Evolutionary conservation across 2,113 vertebrate species (phyloP).

Genomic region (Corythoichthys haematopterus): DNA sequence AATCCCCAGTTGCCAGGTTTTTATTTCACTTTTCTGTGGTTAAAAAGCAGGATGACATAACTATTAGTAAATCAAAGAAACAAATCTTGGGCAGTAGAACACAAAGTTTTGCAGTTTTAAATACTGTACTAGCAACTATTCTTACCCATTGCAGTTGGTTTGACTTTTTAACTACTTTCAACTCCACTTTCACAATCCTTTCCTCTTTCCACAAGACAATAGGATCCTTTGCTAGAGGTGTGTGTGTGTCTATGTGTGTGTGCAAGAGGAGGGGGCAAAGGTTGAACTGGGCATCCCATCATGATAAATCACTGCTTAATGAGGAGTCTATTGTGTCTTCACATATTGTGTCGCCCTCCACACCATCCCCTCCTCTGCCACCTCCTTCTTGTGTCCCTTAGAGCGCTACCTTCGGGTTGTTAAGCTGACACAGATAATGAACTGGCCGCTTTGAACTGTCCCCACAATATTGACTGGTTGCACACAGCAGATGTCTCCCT

Average conservation of each 20-base stretch:
- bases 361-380: constrained; percentile 19
- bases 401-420: constrained; percentile 91
- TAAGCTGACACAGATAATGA: constrained; percentile 96
- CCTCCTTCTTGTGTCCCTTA: constrained; percentile 81
- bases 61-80: too few species aligned
- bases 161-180: constrained; percentile 66
- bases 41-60: background rate
- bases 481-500: constrained; percentile 92
- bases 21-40: background rate
- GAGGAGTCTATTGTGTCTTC: constrained; percentile 85
- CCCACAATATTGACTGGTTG: constrained; percentile 94
- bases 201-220: constrained; percentile 80
- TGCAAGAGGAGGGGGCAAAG: constrained; percentile 81
- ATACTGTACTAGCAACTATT: background rate
- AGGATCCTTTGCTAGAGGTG: constrained; percentile 70
- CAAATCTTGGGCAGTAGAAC: too few species aligned
- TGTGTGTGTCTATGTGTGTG: constrained; percentile 41
- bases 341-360: constrained; percentile 71
- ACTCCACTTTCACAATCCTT: constrained; percentile 61
- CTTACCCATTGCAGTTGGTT: constrained; percentile 35
- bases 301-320: constrained; percentile 99
- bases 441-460: constrained; percentile 92
- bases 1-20: constrained; percentile 19
- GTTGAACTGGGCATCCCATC: constrained; percentile 96
- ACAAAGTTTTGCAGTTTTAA: too few species aligned